Evolutionary conservation across 2,797 vertebrate species (phyloP), one percentile per base, ranked within the genome.

Genomic region (Neosalanx taihuensis): DNA sequence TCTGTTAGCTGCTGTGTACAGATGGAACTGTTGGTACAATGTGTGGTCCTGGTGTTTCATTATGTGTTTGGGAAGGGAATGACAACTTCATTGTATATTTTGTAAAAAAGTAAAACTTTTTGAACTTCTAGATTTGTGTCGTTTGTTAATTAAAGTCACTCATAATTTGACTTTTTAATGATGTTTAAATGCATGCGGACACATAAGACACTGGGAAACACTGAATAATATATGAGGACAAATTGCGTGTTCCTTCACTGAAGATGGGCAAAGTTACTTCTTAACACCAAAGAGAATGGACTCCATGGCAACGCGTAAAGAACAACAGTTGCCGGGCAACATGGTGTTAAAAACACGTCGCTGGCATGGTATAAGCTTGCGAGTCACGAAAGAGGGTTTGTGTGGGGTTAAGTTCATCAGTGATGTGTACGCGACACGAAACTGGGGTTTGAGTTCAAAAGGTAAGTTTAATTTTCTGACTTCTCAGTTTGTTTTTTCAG

Each of bases 81-180:
- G 77, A 70, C 53, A 49, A 66, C 59, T 35, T 86, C 76, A 76
- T 70, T 89, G 87, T 91, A 92, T 61, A 91, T 91, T 88, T 89
- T 92, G 81, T 91, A 88, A 85, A 84, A 83, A 85, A 89, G 85
- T 90, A 87, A 91, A 89, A 63, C 57, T 90, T 91, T 70, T 90
- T 81, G 79, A 88, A 80, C 23, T 18, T 37, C 72, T 74, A 69
- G 53, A 62, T 23, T 67, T 15, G 67, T 31, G 73, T 67, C 30
- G 13, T 79, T 53, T 41, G 69, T 56, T 62, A 46, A 10, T 69
- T 15, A 65, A 59, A 56, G n/a, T 35, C 37, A 69, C 35, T 29
- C 15, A 51, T 31, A 69, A 9, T 64, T 37, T 70, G 17, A 0
- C 9, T 3, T 20, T 70, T 69, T 62, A 23, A 41, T 67, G 5